Conservation (phyloP, 1,140 invertebrate genomes). For the Drosophila orosa region DNA sequence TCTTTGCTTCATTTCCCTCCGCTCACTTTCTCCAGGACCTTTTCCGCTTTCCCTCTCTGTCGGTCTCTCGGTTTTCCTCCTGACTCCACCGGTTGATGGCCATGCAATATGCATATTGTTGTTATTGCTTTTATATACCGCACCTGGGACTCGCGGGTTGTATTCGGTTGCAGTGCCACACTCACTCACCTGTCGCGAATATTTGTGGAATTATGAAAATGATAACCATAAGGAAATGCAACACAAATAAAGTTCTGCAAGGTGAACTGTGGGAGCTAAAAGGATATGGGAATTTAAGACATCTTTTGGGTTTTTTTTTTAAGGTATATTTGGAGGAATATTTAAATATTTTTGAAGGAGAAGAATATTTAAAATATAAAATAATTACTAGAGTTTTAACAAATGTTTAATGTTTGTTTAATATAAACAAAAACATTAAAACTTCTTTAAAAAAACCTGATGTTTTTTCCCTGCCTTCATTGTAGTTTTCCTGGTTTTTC, state of each 20-base stretch:
- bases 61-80: background rate
- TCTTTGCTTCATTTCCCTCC: background rate
- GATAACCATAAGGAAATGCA: background rate
- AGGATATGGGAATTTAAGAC: background rate
- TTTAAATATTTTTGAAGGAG: background rate
- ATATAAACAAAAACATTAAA: background rate
- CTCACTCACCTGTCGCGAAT: conserved; percentile 5
- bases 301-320: background rate
- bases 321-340: background rate
- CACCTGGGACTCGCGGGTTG: conserved; percentile 29
- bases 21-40: background rate
- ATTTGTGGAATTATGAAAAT: conserved; percentile 2
- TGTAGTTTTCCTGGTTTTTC: background rate
- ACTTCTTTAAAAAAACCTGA: background rate
- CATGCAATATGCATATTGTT: conserved; percentile 71
- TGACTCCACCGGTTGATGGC: conserved; percentile 35
- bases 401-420: background rate
- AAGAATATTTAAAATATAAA: background rate
- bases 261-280: background rate
- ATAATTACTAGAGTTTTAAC: background rate
- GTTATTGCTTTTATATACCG: conserved; percentile 40
- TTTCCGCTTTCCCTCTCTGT: background rate
- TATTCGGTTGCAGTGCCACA: conserved; percentile 23
- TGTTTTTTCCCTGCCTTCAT: too few relatives aligned
- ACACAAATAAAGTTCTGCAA: background rate